Evolutionary conservation across 1,140 invertebrate species (phyloP).

Genomic region (Ceratina japonica): DNA sequence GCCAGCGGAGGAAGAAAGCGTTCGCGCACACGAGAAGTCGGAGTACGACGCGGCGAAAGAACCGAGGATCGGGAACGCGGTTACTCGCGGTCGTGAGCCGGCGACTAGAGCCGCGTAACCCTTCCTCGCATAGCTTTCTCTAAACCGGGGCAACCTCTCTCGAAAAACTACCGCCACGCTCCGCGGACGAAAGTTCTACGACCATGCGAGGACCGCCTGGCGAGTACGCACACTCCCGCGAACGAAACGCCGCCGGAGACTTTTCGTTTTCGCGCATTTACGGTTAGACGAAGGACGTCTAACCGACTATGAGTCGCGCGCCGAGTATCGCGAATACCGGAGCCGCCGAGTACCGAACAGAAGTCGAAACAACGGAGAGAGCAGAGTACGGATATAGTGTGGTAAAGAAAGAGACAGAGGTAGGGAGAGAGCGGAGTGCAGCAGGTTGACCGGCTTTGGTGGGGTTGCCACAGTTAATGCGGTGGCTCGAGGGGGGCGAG

Average conservation of each 20-base stretch:
- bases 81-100: conserved; percentile 8
- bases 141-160: conserved; percentile 1
- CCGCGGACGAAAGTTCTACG: conserved; percentile 59
- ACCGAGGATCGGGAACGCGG: not conserved
- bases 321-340: conserved; percentile 22
- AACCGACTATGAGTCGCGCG: conserved; percentile 34
- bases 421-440: conserved; percentile 41
- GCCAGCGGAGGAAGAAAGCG: not conserved
- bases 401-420: conserved; percentile 6
- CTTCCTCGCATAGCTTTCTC: conserved; percentile 29
- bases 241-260: conserved; percentile 3
- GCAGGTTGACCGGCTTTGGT: conserved; percentile 40
- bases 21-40: no score
- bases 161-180: conserved; percentile 20
- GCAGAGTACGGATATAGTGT: no score
- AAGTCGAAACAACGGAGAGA: conserved; percentile 6
- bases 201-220: conserved; percentile 46
- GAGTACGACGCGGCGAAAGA: not conserved
- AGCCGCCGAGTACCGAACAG: conserved; percentile 7
- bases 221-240: conserved; percentile 2
- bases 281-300: conserved; percentile 46
- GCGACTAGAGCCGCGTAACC: conserved; percentile 10
- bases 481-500: conserved; percentile 21
- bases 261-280: conserved; percentile 46
- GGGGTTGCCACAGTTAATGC: conserved; percentile 44